Evolutionary conservation across 2,113 vertebrate genomes (phyloP), one percentile per base, ranked within the genome.

Genomic region (Xenus cinereus): DNA sequence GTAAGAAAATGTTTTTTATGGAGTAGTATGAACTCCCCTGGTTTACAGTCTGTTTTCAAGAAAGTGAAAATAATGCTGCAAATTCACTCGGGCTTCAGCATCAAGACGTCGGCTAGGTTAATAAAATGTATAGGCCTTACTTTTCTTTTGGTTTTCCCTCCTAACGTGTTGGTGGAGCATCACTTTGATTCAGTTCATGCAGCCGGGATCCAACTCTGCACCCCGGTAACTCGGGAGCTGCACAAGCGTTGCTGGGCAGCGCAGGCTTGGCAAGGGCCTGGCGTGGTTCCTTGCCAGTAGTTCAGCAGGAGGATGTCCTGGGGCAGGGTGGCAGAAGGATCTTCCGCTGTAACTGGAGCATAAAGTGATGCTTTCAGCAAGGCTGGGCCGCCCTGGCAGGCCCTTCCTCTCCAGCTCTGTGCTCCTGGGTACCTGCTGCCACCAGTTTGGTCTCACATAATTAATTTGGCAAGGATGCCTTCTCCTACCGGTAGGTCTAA

Each of bases 401-500:
- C 26, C 26, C 43, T 39, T 81, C 4, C 51, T 92, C 26, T 81
- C 48, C 69, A 63, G 16, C 26, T 28, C 62, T 43, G 30, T 43
- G 35, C 46, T 86, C 23, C 71, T 71, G 24, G 33, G 23, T 77
- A 43, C 79, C 72, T 84, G 37, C 90, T 94, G 92, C 90, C 72
- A 71, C 72, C 72, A 75, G 46, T 75, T 86, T 74, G 82, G 54
- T 94, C 53, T 83, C 50, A 41, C 14, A 12, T 93, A 94, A 95
- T 90, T 92, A 84, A 92, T 94, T 90, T 95, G 92, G 94, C 92
- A 89, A 77, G 64, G 73, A 3, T 15, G 6, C 19, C 27, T 93
- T 64, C 35, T 79, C 87, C 89, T 94, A 12, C 69, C 0, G 3
- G 12, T 64, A 60, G 23, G 27, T 66, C 86, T 95, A 80, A 84